Evolutionary conservation across 2,113 vertebrate genomes (phyloP).

Genomic region (Sigmodon hispidus): DNA sequence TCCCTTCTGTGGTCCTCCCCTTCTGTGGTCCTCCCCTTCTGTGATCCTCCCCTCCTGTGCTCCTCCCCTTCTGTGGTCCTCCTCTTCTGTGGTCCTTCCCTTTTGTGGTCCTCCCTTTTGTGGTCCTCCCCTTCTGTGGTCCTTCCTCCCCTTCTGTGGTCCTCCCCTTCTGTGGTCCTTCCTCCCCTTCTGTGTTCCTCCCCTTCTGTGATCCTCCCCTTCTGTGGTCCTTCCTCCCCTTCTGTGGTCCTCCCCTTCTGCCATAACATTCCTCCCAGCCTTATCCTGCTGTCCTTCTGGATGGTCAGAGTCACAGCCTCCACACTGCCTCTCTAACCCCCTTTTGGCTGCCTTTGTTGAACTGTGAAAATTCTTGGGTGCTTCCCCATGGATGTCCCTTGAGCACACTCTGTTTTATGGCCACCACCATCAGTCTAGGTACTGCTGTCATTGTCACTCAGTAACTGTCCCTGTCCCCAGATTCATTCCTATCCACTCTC

Average conservation of each 20-base stretch:
- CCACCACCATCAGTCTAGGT: background rate
- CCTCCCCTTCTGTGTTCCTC: too few relatives aligned
- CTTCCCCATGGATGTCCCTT: background rate
- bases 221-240: too few relatives aligned
- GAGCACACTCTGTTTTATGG: background rate
- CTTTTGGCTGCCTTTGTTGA: background rate
- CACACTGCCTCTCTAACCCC: background rate
- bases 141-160: background rate
- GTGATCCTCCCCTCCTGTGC: too few relatives aligned
- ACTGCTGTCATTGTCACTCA: background rate
- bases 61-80: background rate
- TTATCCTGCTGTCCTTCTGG: background rate
- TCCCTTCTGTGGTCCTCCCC: too few relatives aligned
- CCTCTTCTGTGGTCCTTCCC: too few relatives aligned
- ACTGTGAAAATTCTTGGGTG: background rate
- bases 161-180: background rate
- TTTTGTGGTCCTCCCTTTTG: too few relatives aligned
- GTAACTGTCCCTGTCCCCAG: background rate
- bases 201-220: background rate
- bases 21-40: background rate
- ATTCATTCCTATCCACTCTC: background rate
- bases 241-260: background rate
- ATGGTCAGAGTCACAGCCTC: background rate
- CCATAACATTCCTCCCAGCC: background rate
- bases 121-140: background rate